Percentiles rank a stretch among this genome's conserved stretches.
These are phyloP conservation scores for Paguma larvata DNA, from an alignment of 2,797 vertebrate species.

Conservation along the genomic window DNA sequence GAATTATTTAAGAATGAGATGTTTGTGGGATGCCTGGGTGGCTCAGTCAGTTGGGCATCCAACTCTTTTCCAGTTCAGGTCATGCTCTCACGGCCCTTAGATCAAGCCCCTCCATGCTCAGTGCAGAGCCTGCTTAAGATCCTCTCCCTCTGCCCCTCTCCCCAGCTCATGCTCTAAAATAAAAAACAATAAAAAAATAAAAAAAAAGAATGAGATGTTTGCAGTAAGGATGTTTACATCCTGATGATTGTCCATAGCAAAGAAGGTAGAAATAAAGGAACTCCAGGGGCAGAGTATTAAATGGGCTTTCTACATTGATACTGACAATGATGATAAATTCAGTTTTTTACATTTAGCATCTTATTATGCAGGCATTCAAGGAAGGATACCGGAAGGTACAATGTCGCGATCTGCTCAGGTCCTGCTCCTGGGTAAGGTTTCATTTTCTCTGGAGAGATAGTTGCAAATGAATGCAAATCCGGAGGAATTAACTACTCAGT, in stretches of 20 bases:
- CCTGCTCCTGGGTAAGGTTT: neutral
- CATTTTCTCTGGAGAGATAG: neutral
- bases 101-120: too few species aligned
- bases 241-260: neutral
- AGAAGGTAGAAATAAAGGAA: constrained; percentile 30
- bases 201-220: neutral
- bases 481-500: neutral
- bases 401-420: neutral
- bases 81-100: too few species aligned
- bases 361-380: neutral
- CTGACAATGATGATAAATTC: neutral
- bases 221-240: neutral
- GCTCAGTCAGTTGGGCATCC: too few species aligned
- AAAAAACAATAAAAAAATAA: too few species aligned
- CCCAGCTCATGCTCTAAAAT: too few species aligned
- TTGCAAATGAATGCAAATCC: neutral
- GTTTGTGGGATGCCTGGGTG: neutral
- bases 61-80: too few species aligned
- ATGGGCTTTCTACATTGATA: neutral
- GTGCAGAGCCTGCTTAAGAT: too few species aligned
- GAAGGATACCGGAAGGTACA: neutral
- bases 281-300: neutral
- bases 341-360: neutral
- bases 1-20: neutral
- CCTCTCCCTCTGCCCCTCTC: too few species aligned